Evolutionary conservation across 2,888 invertebrate species (phyloP).

Genomic region (Pandemis heparana): DNA sequence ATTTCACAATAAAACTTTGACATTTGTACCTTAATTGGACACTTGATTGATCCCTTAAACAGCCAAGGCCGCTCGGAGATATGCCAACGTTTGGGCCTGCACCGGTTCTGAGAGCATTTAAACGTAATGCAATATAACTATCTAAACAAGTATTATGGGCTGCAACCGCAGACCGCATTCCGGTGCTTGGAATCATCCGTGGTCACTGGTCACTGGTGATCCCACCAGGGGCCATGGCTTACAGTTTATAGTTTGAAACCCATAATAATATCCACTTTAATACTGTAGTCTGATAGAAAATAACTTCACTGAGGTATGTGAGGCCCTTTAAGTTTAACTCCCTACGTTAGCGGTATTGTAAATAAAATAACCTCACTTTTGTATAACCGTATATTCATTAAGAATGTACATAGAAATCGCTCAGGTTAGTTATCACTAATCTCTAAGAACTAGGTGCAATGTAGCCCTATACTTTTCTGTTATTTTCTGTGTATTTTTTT

Average conservation of each 20-base stretch:
- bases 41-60: conserved; percentile 26
- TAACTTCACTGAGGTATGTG: too few relatives aligned
- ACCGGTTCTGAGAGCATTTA: conserved; percentile 14
- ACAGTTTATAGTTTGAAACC: conserved; percentile 17
- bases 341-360: neutral
- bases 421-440: too few relatives aligned
- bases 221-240: neutral
- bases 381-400: too few relatives aligned
- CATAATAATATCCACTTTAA: neutral
- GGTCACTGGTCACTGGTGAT: conserved; percentile 26
- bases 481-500: too few relatives aligned
- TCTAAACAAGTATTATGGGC: conserved; percentile 44
- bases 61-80: conserved; percentile 20
- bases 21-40: conserved; percentile 11
- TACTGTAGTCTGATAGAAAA: neutral
- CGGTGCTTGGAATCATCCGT: conserved; percentile 20
- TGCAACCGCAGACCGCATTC: conserved; percentile 29
- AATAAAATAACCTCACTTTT: too few relatives aligned
- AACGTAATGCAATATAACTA: conserved; percentile 13
- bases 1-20: neutral
- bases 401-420: too few relatives aligned
- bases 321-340: neutral
- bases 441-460: too few relatives aligned
- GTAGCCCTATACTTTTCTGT: too few relatives aligned
- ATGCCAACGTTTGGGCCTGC: conserved; percentile 12